Percentiles rank a stretch among this genome's conserved stretches.
These are phyloP conservation scores for Conus ventricosus DNA, from an alignment of 1,140 invertebrate genomes.

Conservation along the genomic window DNA sequence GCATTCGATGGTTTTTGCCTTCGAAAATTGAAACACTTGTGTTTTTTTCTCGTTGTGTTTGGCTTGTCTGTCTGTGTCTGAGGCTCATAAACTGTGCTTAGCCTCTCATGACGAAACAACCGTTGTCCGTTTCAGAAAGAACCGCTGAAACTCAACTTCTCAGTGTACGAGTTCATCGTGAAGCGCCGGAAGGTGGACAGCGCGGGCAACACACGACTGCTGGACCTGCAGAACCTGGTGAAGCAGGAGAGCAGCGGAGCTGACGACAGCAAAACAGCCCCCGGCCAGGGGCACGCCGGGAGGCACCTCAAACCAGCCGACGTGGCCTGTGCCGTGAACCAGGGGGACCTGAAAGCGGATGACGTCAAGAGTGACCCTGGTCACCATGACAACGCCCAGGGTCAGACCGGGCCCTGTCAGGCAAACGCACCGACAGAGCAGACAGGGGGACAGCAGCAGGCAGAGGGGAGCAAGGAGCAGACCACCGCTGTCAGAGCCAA, in stretches of 20 bases:
- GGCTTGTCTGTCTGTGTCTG: no score
- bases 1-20: no score
- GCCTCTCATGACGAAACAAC: no score
- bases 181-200: background rate
- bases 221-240: background rate
- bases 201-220: background rate
- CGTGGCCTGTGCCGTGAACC: no score
- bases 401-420: background rate
- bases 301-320: no score
- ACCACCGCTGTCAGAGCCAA: no score
- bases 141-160: slow-evolving; percentile 32
- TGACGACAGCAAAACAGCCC: background rate
- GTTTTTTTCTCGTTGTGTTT: no score
- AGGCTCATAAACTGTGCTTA: no score
- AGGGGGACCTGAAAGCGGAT: background rate
- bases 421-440: background rate
- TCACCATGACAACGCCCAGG: background rate
- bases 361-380: background rate
- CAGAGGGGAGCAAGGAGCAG: background rate
- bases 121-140: slow-evolving; percentile 25
- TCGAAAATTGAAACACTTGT: no score
- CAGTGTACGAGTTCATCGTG: slow-evolving; percentile 25
- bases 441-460: background rate
- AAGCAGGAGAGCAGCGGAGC: background rate
- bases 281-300: no score